A percentile compares a stretch with the other conserved stretches of the same genome.
These are phyloP conservation scores for Solea solea DNA, from an alignment of 2,113 vertebrate genomes.

Conservation along the genomic window DNA sequence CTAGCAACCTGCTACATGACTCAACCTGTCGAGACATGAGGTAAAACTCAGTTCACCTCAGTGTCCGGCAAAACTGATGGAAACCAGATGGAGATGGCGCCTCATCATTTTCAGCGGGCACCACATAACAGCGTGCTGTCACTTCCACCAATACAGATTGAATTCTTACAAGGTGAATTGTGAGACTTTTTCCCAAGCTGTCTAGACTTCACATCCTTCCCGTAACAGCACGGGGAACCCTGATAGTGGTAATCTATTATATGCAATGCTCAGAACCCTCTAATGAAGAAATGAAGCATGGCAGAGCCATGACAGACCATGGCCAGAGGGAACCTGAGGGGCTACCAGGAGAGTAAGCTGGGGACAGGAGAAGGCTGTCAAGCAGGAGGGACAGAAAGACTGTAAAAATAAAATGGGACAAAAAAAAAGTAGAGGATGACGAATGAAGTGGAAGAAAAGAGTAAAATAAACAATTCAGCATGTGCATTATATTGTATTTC, in stretches of 20 bases:
- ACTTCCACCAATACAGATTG: constrained; percentile 4
- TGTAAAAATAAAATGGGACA: too few relatives aligned
- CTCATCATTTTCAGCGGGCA: background rate
- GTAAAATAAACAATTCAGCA: too few relatives aligned
- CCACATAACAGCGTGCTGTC: background rate
- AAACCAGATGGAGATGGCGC: constrained; percentile 4
- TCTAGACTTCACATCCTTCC: constrained; percentile 57
- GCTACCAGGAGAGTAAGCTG: background rate
- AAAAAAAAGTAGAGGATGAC: background rate
- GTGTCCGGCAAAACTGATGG: constrained; percentile 11
- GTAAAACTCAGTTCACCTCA: background rate
- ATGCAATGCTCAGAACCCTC: constrained; percentile 48
- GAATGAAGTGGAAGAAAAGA: too few relatives aligned
- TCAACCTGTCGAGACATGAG: background rate
- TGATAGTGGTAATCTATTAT: constrained; percentile 60
- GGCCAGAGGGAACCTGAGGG: background rate
- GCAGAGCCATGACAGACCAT: constrained; percentile 55
- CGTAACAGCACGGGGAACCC: constrained; percentile 50
- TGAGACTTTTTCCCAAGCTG: constrained; percentile 37
- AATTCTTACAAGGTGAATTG: constrained; percentile 45
- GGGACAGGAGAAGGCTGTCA: background rate
- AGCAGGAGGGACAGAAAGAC: background rate
- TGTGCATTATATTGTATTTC: too few relatives aligned
- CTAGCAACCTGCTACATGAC: background rate
- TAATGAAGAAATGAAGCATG: constrained; percentile 73